Conservation (phyloP, 2,113 vertebrate genomes). For the Mesoclemmys tuberculata region DNA sequence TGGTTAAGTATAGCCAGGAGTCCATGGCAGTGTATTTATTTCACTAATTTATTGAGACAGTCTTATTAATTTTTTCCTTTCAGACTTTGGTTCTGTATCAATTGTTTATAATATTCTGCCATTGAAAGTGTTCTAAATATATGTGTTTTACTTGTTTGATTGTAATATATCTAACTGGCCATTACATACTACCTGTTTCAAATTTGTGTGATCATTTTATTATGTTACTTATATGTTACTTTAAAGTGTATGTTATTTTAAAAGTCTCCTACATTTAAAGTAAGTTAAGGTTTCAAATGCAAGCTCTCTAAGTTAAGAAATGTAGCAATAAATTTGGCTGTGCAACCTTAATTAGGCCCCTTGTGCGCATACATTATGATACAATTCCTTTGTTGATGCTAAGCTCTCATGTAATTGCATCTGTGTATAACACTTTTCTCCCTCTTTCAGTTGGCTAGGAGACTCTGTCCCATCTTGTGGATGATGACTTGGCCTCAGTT, state of each 20-base stretch:
- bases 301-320: neutral
- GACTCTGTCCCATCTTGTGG: too few relatives aligned
- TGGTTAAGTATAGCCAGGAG: neutral
- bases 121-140: neutral
- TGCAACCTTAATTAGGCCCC: neutral
- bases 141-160: neutral
- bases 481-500: too few relatives aligned
- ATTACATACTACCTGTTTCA: neutral
- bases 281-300: neutral
- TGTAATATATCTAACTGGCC: neutral
- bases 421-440: too few relatives aligned
- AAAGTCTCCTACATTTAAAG: neutral
- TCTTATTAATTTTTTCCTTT: neutral
- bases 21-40: neutral
- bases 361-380: neutral
- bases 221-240: neutral
- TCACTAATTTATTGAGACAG: neutral
- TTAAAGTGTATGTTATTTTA: neutral
- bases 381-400: too few relatives aligned
- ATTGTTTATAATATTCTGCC: neutral
- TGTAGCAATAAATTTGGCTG: too few relatives aligned
- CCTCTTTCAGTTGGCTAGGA: too few relatives aligned
- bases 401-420: too few relatives aligned
- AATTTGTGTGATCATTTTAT: neutral
- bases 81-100: neutral